Evolutionary conservation across 2,113 vertebrate species (phyloP), one percentile per base, ranked within the genome.

Genomic region (Neodon shergylaensis): DNA sequence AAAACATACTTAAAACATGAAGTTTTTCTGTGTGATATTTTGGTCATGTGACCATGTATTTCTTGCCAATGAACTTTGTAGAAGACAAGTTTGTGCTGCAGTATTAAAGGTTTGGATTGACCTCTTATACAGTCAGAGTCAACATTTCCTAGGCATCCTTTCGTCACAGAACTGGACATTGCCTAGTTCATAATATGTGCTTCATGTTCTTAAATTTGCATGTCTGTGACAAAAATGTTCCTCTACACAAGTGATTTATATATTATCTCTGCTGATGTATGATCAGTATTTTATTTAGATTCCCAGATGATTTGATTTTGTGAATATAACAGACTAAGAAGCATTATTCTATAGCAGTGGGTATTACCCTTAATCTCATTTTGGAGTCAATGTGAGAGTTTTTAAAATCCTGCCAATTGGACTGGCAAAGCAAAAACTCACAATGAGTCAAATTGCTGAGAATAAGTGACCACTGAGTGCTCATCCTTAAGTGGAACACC

Each of bases 111-210:
- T 26, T 44, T 77, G 44, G 12, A 77, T 1, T 33, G 39, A 33
- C 17, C 9, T 63, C 24, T 66, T 66, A 39, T 26, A 73, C n/a
- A 26, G 72, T 88, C 39, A 91, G 0, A 1, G 65, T 61, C 28
- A 85, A 28, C 19, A 72, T 76, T 95, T 95, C 49, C 31, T 63
- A 91, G 74, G 36, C 82, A 44, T 66, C 49, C 39, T 91, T 73
- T 86, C 36, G 63, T n/a, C 65, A 82, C 83, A 76, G 17, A 33
- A 73, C 24, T 54, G 13, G 61, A 9, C 5, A 42, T 87, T 88
- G 6, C 66, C 0, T 68, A n/a, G 63, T 70, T 79, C 73, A 66
- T 74, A 94, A 63, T 33, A 42, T 49, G 58, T 47, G 31, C 31
- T 63, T 84, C 61, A 33, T 49, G 36, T 52, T n/a, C 84, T 39